A percentile compares a stretch with the other conserved stretches of the same genome.
Conservation (phyloP, 2,797 vertebrate species). For the Okamejei kenojei region DNA sequence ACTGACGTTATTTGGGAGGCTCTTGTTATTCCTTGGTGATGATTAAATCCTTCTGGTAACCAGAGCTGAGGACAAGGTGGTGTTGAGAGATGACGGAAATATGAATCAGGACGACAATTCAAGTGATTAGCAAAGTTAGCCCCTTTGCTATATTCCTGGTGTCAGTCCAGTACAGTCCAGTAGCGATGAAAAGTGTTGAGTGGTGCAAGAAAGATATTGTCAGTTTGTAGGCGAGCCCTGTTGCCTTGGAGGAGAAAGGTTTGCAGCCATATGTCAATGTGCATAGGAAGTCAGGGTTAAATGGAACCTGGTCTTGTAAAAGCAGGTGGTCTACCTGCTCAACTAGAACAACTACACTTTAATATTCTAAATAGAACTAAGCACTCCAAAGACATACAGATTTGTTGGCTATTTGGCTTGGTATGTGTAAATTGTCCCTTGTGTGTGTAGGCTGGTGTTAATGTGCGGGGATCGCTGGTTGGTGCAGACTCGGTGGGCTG, state of each 20-base stretch:
- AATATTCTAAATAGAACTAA: too few species aligned
- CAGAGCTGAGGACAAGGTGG: too few species aligned
- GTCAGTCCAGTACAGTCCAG: background rate
- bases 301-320: background rate
- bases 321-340: background rate
- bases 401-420: too few species aligned
- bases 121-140: background rate
- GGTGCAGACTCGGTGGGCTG: too few species aligned
- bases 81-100: background rate
- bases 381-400: too few species aligned
- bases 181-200: background rate
- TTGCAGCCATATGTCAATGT: background rate
- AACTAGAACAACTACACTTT: background rate
- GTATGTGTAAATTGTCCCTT: too few species aligned
- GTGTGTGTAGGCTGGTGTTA: too few species aligned
- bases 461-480: too few species aligned
- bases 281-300: too few species aligned
- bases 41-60: too few species aligned
- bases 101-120: background rate
- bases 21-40: too few species aligned
- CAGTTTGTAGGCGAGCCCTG: background rate
- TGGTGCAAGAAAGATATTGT: background rate
- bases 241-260: background rate
- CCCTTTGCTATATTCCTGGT: background rate
- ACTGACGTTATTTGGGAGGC: too few species aligned